Conservation (phyloP, 2,797 vertebrate species). For the Pyrocephalus nanus region DNA sequence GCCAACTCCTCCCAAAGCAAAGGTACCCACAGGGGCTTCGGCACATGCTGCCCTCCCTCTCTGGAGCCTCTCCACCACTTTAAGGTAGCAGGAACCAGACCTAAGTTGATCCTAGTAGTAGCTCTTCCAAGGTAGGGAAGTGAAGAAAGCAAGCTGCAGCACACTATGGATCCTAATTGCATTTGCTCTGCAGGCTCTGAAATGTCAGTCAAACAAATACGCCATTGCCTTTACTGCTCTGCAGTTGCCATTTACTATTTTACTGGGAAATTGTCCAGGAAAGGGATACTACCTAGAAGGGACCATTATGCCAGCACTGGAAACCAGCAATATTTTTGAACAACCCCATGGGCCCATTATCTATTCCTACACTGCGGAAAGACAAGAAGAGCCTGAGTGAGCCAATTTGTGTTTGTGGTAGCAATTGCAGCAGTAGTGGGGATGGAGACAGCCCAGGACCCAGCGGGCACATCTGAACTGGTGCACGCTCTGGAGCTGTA, state of each 20-base stretch:
- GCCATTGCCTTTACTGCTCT: slow-evolving; percentile 10
- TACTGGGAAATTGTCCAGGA: slow-evolving; percentile 57
- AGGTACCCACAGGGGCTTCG: neutral
- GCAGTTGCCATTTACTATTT: slow-evolving; percentile 64
- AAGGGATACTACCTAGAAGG: slow-evolving; percentile 54
- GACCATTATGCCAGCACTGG: slow-evolving; percentile 41
- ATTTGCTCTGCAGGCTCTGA: slow-evolving; percentile 47
- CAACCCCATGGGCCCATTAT: slow-evolving; percentile 3
- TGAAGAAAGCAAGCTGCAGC: slow-evolving; percentile 16
- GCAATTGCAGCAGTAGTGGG: neutral
- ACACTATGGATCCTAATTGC: slow-evolving; percentile 39
- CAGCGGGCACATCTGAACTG: neutral
- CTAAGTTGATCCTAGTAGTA: neutral
- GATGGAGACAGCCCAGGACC: slow-evolving; percentile 2
- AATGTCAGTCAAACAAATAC: slow-evolving; percentile 40
- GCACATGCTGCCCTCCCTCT: neutral
- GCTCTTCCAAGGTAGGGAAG: neutral
- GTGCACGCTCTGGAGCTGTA: neutral
- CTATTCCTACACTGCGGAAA: neutral
- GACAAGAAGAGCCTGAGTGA: neutral
- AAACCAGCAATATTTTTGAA: slow-evolving; percentile 52
- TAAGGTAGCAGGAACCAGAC: neutral
- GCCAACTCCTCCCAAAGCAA: neutral
- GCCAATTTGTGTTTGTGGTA: neutral
- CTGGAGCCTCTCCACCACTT: neutral